Evolutionary conservation across 2,113 vertebrate species (phyloP), one percentile per base, ranked within the genome.

Genomic region (Paramormyrops kingsleyae): DNA sequence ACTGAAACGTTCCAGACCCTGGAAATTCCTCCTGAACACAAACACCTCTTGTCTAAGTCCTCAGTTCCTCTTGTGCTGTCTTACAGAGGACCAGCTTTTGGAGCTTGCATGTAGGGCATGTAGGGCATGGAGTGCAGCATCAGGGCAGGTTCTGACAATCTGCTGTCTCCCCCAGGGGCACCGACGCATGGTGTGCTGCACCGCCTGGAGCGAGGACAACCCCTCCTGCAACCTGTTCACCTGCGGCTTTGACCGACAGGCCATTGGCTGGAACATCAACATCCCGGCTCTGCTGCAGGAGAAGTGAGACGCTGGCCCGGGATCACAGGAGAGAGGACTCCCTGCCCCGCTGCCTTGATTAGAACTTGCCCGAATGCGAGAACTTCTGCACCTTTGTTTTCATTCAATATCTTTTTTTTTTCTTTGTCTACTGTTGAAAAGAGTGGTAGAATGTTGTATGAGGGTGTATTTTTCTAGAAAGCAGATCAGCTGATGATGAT

Each of bases 221-320:
- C 97, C 97, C 3, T 95, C 96, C 4, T 99, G 99, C 92, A 99
- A 99, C 92, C 96, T 99, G 84, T 99, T 99, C 96, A 99, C 97
- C 0, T 99, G 99, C 0, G 99, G 99, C 0, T 99, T 99, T 27
- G 99, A 99, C 94, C 97, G 99, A 1, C 99, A 99, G 92, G 99
- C 99, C 91, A 99, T 99, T 53, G 98, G 99, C 90, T 99, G 99
- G 99, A 99, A 97, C 95, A 99, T 99, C 95, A 99, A 99, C 96
- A 98, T 99, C 94, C 97, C 98, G 0, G 98, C 97, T 0, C 93
- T 99, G 95, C 95, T 99, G 88, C 99, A 99, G 89, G 99, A 99
- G 93, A 99, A 99, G 93, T 99, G 95, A 98, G 86, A 31, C 88
- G 88, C 87, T 31, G 86, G 39, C 10, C 44, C 15, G n/a, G 35